These are phyloP conservation scores for Lycopodina hypogea DNA, from an alignment of 37 sponge, comb jelly and placozoan species.

Conservation along the genomic window DNA sequence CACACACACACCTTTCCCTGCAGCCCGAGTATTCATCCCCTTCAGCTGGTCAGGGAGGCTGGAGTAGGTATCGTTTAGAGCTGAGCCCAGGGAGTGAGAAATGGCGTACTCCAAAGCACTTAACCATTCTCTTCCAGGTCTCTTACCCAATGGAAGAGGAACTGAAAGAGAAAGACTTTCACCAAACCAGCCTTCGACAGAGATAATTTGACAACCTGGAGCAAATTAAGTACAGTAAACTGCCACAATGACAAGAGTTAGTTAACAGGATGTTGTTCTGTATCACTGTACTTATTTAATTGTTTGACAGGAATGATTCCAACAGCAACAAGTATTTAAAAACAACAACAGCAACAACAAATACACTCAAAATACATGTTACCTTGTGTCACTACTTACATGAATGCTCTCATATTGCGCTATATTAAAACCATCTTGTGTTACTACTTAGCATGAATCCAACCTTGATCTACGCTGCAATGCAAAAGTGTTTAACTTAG, in stretches of 20 bases:
- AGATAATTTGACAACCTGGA: conserved; percentile 57
- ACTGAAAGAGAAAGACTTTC: conserved; percentile 43
- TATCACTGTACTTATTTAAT: too few species aligned
- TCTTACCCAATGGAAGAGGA: conserved; percentile 55
- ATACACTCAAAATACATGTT: too few species aligned
- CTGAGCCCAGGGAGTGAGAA: conserved; percentile 45
- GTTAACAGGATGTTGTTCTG: too few species aligned
- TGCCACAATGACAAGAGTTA: conserved; percentile 13
- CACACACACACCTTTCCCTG: neutral
- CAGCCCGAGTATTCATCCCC: neutral
- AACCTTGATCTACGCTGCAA: too few species aligned
- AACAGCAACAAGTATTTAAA: too few species aligned
- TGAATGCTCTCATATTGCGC: too few species aligned
- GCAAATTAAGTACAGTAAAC: conserved; percentile 5
- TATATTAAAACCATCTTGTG: too few species aligned
- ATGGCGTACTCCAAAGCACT: conserved; percentile 57
- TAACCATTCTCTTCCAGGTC: conserved; percentile 52
- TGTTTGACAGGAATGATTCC: too few species aligned
- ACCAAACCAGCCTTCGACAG: conserved; percentile 36
- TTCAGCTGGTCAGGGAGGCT: conserved; percentile 40
- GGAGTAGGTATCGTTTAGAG: conserved; percentile 33
- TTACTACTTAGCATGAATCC: too few species aligned
- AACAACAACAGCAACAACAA: too few species aligned
- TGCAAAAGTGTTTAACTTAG: too few species aligned
- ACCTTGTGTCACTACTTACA: neutral